phyloP scores from a whole-genome alignment of 2,888 invertebrate species.

The Ochropleura plecta region DNA sequence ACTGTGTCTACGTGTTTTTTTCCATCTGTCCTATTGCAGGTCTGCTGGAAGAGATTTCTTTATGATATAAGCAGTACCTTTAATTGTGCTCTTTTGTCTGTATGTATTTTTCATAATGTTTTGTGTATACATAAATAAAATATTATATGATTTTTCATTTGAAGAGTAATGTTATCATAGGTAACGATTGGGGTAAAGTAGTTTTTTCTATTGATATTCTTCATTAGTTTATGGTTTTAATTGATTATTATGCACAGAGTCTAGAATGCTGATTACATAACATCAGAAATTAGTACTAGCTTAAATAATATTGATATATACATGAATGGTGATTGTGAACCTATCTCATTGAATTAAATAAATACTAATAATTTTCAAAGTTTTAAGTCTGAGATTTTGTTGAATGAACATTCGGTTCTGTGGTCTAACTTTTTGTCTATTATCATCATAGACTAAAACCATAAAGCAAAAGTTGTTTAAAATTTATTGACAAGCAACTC shows the following conservation, averaged over 20 bases:
- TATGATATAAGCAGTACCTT: too few relatives aligned
- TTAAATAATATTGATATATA: neutral
- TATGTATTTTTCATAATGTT: too few relatives aligned
- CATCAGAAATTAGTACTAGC: neutral
- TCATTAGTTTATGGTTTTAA: constrained; percentile 49
- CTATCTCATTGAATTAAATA: neutral
- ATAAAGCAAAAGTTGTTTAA: constrained; percentile 46
- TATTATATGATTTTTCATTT: too few relatives aligned
- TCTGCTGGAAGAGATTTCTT: too few relatives aligned
- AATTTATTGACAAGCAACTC: constrained; percentile 62
- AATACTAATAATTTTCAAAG: neutral
- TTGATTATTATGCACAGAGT: constrained; percentile 24
- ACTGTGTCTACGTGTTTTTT: too few relatives aligned
- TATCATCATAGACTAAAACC: constrained; percentile 47
- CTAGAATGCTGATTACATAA: neutral
- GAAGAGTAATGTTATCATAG: too few relatives aligned
- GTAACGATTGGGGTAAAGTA: neutral
- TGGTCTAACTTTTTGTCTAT: constrained; percentile 22
- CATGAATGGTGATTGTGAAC: neutral
- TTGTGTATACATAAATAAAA: too few relatives aligned
- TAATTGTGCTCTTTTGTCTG: too few relatives aligned
- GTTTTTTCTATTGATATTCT: constrained; percentile 27
- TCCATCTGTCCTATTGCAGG: too few relatives aligned
- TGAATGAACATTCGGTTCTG: constrained; percentile 1
- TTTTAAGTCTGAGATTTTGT: neutral